Base-by-base conservation (phyloP, 2,797 vertebrate genomes). In the Sebastiscus tertius region DNA sequence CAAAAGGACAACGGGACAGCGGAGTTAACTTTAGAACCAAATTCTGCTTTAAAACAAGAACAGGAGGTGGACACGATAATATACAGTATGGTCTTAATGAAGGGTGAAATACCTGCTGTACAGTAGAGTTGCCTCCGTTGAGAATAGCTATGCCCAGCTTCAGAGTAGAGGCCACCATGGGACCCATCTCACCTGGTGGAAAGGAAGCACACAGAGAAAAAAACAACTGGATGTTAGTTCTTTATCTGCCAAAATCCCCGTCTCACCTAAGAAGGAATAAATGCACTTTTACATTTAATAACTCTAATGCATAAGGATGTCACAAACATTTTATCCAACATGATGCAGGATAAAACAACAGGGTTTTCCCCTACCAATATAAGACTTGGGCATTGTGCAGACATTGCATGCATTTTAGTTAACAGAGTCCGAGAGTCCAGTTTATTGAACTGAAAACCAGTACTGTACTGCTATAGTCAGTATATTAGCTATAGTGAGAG, bases 91-190 rank as follows among this genome's bases (percentile, higher is more conserved):
- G 27, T 31, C 8, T 26, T 4, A 34, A 18, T 3, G 4, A 8
- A 63, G 6, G 8, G 18, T 18, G 8, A 26, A 14, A 16, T 95
- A 99, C 98, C 97, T 99, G 98, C 46, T 99, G 98, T 10, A 99
- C 98, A 0, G 97, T 99, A 2, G 98, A 98, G 93, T 99, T 99
- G 79, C 98, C 98, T 76, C 98, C 98, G 79, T 99, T 99, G 75
- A 99, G 95, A 52, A 99, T 96, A 22, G 98, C 98, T 77, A 99
- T 99, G 9, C 98, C 98, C 76, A 99, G 95, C 91, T 99, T 99
- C 78, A 99, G 92, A 6, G 98, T 99, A 7, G 97, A 97, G 31
- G 97, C 98, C 88, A 99, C 98, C 98, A 99, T 99, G 16, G 96
- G 97, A 14, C 98, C 98, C 95, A 97, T 99, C 76, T 98, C 98